Evolutionary conservation across 2,113 vertebrate species (phyloP).

Genomic region (Saimiri boliviensis): DNA sequence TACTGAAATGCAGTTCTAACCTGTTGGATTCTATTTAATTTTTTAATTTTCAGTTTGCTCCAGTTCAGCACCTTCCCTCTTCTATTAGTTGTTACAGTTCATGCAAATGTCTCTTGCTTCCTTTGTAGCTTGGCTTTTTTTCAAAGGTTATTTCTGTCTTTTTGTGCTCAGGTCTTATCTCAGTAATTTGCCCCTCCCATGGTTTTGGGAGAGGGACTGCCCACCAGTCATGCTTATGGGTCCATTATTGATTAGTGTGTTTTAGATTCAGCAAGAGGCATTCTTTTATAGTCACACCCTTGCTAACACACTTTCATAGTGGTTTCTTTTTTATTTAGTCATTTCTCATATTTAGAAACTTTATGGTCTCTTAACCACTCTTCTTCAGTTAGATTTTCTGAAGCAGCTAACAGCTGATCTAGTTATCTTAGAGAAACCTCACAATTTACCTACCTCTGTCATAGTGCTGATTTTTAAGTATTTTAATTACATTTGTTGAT

Average conservation of each 20-base stretch:
- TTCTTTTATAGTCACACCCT: background rate
- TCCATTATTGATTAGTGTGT: background rate
- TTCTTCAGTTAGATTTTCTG: slow-evolving; percentile 17
- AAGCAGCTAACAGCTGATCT: background rate
- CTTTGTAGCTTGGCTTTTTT: slow-evolving; percentile 25
- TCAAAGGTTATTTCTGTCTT: slow-evolving; percentile 57
- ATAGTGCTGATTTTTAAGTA: background rate
- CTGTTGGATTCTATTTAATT: background rate
- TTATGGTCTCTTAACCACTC: slow-evolving; percentile 26
- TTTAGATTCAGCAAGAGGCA: slow-evolving; percentile 5
- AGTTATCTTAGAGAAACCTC: background rate
- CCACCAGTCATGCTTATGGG: background rate
- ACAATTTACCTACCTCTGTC: background rate
- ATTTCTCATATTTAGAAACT: slow-evolving; percentile 30
- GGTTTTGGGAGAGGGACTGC: background rate
- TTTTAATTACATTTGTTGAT: slow-evolving; percentile 29
- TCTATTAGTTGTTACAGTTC: slow-evolving; percentile 27
- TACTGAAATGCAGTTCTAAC: background rate
- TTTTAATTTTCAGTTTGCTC: slow-evolving; percentile 48
- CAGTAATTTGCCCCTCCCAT: background rate
- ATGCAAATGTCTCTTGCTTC: slow-evolving; percentile 54
- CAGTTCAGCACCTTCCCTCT: background rate
- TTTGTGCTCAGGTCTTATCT: background rate
- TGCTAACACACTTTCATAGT: background rate
- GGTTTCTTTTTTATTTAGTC: slow-evolving; percentile 8